These are phyloP conservation scores for Rhinichthys klamathensis DNA, from an alignment of 2,113 vertebrate species.

Conservation along the genomic window DNA sequence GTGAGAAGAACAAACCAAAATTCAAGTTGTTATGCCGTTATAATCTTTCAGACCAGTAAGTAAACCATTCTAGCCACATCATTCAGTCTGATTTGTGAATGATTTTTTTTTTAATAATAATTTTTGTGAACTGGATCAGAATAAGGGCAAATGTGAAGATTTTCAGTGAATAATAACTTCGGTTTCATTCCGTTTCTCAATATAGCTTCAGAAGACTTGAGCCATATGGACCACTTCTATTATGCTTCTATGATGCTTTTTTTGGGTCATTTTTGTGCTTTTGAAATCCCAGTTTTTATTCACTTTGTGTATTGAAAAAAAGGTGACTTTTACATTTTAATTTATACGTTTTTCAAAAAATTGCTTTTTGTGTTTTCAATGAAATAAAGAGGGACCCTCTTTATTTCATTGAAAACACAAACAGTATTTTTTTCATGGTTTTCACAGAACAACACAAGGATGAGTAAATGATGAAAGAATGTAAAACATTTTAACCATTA, in stretches of 20 bases:
- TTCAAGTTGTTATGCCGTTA: background rate
- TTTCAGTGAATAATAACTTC: background rate
- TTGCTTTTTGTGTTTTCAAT: background rate
- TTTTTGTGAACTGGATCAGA: background rate
- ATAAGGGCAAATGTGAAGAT: background rate
- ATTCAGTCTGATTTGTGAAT: background rate
- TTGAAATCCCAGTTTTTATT: background rate
- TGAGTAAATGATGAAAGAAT: background rate
- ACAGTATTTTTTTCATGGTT: background rate
- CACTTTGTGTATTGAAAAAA: background rate
- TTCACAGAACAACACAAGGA: background rate
- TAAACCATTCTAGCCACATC: no score
- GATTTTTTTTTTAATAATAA: background rate
- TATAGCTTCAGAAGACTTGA: background rate
- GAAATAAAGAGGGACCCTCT: background rate
- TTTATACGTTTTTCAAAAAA: no score
- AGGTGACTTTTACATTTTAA: background rate
- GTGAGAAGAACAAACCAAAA: background rate
- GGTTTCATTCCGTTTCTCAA: background rate
- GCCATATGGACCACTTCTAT: background rate
- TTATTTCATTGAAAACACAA: no score
- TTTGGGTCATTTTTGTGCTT: background rate
- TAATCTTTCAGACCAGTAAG: background rate
- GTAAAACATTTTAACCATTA: background rate
- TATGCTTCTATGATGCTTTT: background rate